Percentiles rank a stretch among this genome's conserved stretches.
These are phyloP conservation scores for Alviniconcha strummeri DNA, from an alignment of 2,888 invertebrate genomes.

Conservation along the genomic window DNA sequence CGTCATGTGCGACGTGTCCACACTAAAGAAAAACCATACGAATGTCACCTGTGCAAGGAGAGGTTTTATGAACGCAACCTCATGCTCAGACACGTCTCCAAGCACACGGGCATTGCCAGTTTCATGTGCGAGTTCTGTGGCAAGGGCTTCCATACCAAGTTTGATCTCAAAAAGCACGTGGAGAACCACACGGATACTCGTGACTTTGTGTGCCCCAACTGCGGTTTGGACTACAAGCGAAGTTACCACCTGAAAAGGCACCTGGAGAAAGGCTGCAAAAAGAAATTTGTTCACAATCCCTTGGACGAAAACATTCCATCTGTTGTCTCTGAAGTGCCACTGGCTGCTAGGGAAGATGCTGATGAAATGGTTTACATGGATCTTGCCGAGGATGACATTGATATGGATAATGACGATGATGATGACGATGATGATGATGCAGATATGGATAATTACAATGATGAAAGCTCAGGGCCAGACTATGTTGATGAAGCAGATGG, in stretches of 20 bases:
- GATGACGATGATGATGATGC: too few species aligned
- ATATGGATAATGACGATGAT: too few species aligned
- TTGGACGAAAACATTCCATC: neutral
- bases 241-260: constrained; percentile 33
- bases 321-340: constrained; percentile 15
- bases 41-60: constrained; percentile 30
- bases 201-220: constrained; percentile 31
- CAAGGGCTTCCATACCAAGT: constrained; percentile 33
- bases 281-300: neutral
- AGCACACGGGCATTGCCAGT: constrained; percentile 32
- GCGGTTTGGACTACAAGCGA: constrained; percentile 33
- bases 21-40: constrained; percentile 31
- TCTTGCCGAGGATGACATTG: neutral
- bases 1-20: constrained; percentile 31
- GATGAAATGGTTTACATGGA: constrained; percentile 28
- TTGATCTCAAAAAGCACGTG: constrained; percentile 33
- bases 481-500: neutral
- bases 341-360: constrained; percentile 15
- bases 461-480: neutral
- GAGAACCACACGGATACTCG: constrained; percentile 32
- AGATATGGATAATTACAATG: neutral
- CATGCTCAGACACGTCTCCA: constrained; percentile 32
- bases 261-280: constrained; percentile 31
- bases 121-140: constrained; percentile 35
- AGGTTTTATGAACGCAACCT: constrained; percentile 31